Percentiles rank a stretch among this genome's conserved stretches.
These are phyloP conservation scores for Cinclus mexicanus DNA, from an alignment of 2,113 vertebrate species.

Conservation along the genomic window DNA sequence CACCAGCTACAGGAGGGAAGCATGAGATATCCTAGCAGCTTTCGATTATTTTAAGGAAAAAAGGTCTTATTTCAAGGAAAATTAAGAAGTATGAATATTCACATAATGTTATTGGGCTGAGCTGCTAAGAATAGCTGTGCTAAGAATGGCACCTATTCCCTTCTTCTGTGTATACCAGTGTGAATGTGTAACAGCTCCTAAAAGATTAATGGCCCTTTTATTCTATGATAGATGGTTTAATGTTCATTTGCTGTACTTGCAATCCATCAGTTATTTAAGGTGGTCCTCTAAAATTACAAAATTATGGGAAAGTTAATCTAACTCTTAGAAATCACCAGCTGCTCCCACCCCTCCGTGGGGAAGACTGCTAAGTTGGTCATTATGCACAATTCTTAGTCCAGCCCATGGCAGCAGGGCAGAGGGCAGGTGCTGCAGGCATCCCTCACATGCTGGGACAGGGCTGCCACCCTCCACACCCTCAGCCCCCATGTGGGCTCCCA, in stretches of 20 bases:
- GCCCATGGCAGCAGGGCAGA: background rate
- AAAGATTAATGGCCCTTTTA: background rate
- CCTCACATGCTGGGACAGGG: rapidly evolving
- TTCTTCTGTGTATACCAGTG: rapidly evolving
- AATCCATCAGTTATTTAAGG: background rate
- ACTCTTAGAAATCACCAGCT: background rate
- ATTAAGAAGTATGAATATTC: background rate
- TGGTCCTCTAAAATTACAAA: background rate
- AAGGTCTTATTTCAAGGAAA: background rate
- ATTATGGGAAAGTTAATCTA: too few relatives aligned
- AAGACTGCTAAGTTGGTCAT: rapidly evolving
- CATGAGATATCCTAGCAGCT: background rate
- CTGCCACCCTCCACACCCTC: background rate
- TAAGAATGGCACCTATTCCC: background rate
- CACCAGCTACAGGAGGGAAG: background rate
- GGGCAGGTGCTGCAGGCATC: background rate
- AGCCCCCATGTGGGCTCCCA: rapidly evolving
- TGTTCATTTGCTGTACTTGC: background rate
- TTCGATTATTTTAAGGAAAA: background rate
- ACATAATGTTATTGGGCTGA: background rate
- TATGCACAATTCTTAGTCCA: rapidly evolving
- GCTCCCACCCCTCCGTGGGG: rapidly evolving
- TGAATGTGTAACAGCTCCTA: background rate
- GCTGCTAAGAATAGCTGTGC: background rate
- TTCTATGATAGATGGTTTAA: background rate